Evolutionary conservation across 2,888 invertebrate genomes (phyloP), one percentile per base, ranked within the genome.

Genomic region (Spilarctia lutea): DNA sequence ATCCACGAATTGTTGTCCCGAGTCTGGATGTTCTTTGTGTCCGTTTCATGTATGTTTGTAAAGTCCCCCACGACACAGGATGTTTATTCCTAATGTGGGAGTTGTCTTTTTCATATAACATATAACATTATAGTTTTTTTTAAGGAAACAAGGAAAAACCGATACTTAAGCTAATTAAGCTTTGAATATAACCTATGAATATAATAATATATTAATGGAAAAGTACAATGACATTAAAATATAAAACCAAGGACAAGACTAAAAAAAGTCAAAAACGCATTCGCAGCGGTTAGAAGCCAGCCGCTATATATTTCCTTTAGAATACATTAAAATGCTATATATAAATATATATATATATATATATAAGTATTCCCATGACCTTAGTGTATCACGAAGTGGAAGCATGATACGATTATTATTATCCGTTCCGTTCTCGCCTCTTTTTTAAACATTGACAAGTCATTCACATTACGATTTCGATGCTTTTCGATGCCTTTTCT

Each of bases 381-480:
- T 65, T 39, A 66, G 56, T 60, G 30, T 45, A 70, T 56, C 65
- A 35, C 74, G 70, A 65, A 70, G 56, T 56, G 39, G 10, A n/a
- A 20, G 66, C 56, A 56, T 35, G 65, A 60, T 45, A n/a, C n/a
- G n/a, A n/a, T n/a, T n/a, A 27, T 63, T 6, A 30, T 30, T 63
- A 63, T 45, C 13, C 30, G n/a, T 20, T n/a, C n/a, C 56, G 45
- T 63, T 8, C 63, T 30, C 30, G 63, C 30, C 11, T 27, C 30
- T 71, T 30, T 63, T 35, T 39, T 24, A 65, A 35, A 18, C 66
- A 65, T 70, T 70, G 30, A 39, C 18, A 72, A 72, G 60, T 72
- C 66, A 27, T 72, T 72, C 30, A 72, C 72, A 72, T 72, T 70
- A 42, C n/a, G 35, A 65, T 20, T 42, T 69, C 65, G 35, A 39